Evolutionary conservation across 2,113 vertebrate genomes (phyloP), one percentile per base, ranked within the genome.

Genomic region (Epinephelus cyanopodus): DNA sequence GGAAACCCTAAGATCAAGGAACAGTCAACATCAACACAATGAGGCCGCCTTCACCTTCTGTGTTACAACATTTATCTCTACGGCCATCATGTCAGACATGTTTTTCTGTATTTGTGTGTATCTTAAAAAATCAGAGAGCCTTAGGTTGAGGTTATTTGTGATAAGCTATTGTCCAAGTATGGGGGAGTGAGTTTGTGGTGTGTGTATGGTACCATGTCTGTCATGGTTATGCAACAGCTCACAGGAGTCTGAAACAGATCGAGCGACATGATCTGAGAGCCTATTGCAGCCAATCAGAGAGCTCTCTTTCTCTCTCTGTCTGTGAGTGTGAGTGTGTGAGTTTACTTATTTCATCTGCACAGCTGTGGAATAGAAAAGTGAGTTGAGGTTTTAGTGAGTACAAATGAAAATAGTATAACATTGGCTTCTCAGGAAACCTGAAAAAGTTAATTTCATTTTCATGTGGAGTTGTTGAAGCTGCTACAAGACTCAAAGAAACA

Each of bases 201-300:
- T 79, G 66, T 66, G 25, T 57, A 67, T 86, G 84, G 84, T 81
- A 63, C 86, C 70, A 87, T 89, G 62, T 72, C 65, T 81, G 84
- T 87, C 86, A 84, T 53, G 15, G 65, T 92, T 90, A 70, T 25
- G 66, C 84, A 89, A 92, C 17, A 0, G 50, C 79, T 69, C 57
- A 60, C 18, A 5, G 48, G 66, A 37, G 0, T 67, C 54, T 63
- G 14, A 64, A 54, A 71, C 33, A 21, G 42, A 68, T 53, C 17
- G 37, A 79, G 47, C 21, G 25, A 73, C 73, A 87, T 91, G 86
- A 87, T 83, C 82, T 73, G 84, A 89, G 77, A 76, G 45, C 33
- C 11, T 62, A 7, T 25, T 72, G 21, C 56, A 72, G 60, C 84
- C 92, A 89, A 89, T 90, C 77, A 21, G 63, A 73, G 57, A 33